Conservation (phyloP, 2,797 vertebrate species). For the Liparis tanakae region DNA sequence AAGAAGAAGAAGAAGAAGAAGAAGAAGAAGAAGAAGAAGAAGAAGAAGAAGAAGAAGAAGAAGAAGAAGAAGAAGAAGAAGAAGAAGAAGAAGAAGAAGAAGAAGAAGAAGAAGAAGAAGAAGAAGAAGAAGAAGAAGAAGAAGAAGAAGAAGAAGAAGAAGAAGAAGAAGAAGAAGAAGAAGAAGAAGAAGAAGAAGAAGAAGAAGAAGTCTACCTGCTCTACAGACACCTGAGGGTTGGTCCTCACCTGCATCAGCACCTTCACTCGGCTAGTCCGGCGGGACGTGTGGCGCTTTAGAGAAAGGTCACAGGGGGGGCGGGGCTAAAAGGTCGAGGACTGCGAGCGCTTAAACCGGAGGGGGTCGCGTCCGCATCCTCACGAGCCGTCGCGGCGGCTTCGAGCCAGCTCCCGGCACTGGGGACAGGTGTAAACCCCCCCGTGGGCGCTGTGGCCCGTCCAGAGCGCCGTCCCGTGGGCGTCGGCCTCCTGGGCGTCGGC, state of each 20-base stretch:
- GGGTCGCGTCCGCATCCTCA: constrained; percentile 52
- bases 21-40: too few species aligned
- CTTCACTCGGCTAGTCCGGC: constrained; percentile 62
- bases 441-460: constrained; percentile 76
- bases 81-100: too few species aligned
- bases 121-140: too few species aligned
- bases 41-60: too few species aligned
- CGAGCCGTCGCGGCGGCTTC: constrained; percentile 70
- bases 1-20: too few species aligned
- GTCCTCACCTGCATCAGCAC: constrained; percentile 73
- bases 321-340: constrained; percentile 33
- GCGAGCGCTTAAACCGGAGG: constrained; percentile 48
- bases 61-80: too few species aligned
- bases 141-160: too few species aligned
- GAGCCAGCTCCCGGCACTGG: constrained; percentile 79
- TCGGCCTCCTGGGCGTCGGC: constrained; percentile 71
- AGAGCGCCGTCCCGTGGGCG: constrained; percentile 73
- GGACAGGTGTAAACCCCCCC: constrained; percentile 84
- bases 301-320: constrained; percentile 36
- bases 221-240: constrained; percentile 1
- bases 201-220: constrained; percentile 4
- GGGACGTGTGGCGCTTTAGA: constrained; percentile 59
- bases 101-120: too few species aligned
- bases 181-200: too few species aligned
- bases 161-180: too few species aligned